These are phyloP conservation scores for Drosophila atripex DNA, from an alignment of 2,888 invertebrate genomes.

Conservation along the genomic window DNA sequence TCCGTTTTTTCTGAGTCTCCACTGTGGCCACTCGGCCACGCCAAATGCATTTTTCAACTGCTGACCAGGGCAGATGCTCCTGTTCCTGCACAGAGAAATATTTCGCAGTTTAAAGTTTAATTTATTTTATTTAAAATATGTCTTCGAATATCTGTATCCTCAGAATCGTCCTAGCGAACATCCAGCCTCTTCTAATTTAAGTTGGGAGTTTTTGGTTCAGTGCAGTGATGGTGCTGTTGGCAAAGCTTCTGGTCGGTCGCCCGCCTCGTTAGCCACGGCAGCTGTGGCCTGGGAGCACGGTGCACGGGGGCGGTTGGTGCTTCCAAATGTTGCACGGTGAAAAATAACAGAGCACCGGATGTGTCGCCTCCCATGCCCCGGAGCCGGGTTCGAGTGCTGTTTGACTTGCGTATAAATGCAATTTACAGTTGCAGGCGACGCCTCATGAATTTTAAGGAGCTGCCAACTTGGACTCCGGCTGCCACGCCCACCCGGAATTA, in stretches of 20 bases:
- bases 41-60: slow-evolving; percentile 64
- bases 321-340: slow-evolving; percentile 52
- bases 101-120: background rate
- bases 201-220: background rate
- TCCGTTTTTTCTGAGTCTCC: slow-evolving; percentile 21
- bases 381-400: slow-evolving; percentile 58
- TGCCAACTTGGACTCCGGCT: slow-evolving; percentile 20
- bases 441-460: slow-evolving; percentile 75
- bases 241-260: slow-evolving; percentile 28
- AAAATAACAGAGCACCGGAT: slow-evolving; percentile 33
- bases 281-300: background rate
- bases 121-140: background rate
- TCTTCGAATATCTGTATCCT: background rate
- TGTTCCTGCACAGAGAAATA: slow-evolving; percentile 2
- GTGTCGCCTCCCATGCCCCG: slow-evolving; percentile 22
- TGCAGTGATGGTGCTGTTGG: slow-evolving; percentile 18
- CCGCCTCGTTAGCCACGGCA: slow-evolving; percentile 45
- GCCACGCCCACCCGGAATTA: slow-evolving; percentile 56
- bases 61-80: slow-evolving; percentile 42
- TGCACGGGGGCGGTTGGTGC: slow-evolving; percentile 9
- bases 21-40: slow-evolving; percentile 31
- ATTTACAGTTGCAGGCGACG: slow-evolving; percentile 70
- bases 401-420: slow-evolving; percentile 74
- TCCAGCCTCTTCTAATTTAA: too few relatives aligned
- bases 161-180: too few relatives aligned